Base-by-base conservation (phyloP, 2,113 vertebrate species). In the Hydropotes inermis region DNA sequence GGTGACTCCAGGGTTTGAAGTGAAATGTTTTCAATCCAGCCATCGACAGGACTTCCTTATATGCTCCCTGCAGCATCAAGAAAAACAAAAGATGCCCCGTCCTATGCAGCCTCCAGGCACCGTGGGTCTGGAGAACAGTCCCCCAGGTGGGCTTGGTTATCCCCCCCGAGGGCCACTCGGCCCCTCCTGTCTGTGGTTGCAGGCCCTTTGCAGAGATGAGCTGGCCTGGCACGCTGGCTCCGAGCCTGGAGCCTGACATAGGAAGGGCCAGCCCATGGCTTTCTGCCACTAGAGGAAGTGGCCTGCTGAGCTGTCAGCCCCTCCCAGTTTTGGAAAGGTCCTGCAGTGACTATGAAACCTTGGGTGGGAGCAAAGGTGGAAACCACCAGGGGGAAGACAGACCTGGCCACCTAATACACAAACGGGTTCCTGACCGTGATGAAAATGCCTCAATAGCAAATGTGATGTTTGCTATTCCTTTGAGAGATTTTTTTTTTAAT, bases 381-480 rank as follows among this genome's bases (percentile, higher is more conserved):
- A 82, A 27, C 67, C 82, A 19, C n/a, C 13, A 16, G 17, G 60
- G 36, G 50, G 89, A 43, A 54, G 70, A 21, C 21, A 57, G 61
- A 39, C 6, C 36, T 10, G 55, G 19, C 9, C 6, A 1, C 39
- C 45, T 45, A 6, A 27, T 17, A 8, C 12, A 7, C 3, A 0
- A 1, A 0, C 3, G 2, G 27, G 3, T 2, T 47, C 28, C 55
- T 7, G 54, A 10, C 36, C 21, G 28, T 5, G 0, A 5, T 0
- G 39, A 14, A 17, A 11, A 27, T 7, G 43, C 27, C 33, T 19
- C 74, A 5, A 0, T 0, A 1, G 3, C 3, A 45, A 54, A 6
- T 0, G 16, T 0, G 39, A 0, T 3, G 23, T 2, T 3, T 19
- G 79, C 60, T 21, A 1, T 2, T 0, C 19, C 2, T 17, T 28